These are phyloP conservation scores for Phymastichus coffea DNA, from an alignment of 1,140 invertebrate genomes.

Conservation along the genomic window DNA sequence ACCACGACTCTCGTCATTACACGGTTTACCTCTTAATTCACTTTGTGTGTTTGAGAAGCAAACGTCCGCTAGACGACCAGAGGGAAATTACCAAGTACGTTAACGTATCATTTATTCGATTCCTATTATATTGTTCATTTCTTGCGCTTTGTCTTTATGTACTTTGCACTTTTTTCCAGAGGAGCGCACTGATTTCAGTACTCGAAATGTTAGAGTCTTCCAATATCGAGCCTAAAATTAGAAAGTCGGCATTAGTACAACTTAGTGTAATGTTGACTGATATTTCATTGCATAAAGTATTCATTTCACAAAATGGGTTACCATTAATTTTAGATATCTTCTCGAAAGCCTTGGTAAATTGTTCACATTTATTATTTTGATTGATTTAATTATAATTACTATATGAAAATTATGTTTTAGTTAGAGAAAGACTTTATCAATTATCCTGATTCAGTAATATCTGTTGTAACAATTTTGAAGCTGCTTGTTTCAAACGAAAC, in stretches of 20 bases:
- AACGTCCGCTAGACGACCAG: conserved; percentile 32
- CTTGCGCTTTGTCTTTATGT: not conserved
- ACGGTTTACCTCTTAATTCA: conserved; percentile 49
- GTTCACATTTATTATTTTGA: not conserved
- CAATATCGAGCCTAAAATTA: conserved; percentile 58
- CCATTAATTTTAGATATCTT: conserved; percentile 46
- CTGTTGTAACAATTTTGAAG: conserved; percentile 63
- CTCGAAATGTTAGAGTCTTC: conserved; percentile 45
- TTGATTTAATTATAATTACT: not conserved
- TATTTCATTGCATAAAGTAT: conserved; percentile 55
- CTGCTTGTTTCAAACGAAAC: conserved; percentile 56
- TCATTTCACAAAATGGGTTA: conserved; percentile 57
- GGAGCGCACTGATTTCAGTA: conserved; percentile 42
- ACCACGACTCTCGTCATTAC: conserved; percentile 53
- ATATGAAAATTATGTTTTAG: conserved; percentile 36
- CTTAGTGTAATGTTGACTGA: conserved; percentile 63
- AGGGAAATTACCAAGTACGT: conserved; percentile 46
- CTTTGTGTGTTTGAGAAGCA: conserved; percentile 48
- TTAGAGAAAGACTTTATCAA: conserved; percentile 62
- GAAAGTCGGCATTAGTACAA: conserved; percentile 62
- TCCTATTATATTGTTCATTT: not conserved
- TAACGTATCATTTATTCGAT: conserved; percentile 17
- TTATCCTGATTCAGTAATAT: conserved; percentile 67
- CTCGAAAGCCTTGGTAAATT: conserved; percentile 43
- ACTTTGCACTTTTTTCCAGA: conserved; percentile 36